Conservation (phyloP, 2,888 invertebrate species). For the Thymelicus sylvestris region DNA sequence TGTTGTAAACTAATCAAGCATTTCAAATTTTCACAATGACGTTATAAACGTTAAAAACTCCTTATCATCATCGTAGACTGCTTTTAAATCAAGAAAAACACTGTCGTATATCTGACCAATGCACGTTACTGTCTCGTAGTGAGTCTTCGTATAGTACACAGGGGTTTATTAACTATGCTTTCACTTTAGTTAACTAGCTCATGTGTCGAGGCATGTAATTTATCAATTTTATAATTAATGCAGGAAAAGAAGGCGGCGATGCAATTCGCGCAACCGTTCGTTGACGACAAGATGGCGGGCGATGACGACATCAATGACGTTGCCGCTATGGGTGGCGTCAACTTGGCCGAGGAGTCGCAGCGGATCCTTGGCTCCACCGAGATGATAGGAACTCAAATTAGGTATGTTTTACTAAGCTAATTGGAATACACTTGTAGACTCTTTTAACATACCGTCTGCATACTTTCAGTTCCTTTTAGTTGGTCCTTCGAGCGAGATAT, state of each 20-base stretch:
- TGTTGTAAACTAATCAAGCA: too few species aligned
- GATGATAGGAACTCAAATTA: conserved; percentile 94
- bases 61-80: too few species aligned
- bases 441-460: too few species aligned
- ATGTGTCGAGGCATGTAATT: not conserved
- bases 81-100: too few species aligned
- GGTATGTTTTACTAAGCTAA: conserved; percentile 82
- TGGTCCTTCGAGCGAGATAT: too few species aligned
- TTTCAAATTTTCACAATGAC: too few species aligned
- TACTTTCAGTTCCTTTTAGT: too few species aligned
- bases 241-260: conserved; percentile 86
- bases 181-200: too few species aligned
- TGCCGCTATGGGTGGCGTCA: conserved; percentile 99
- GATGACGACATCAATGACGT: conserved; percentile 99
- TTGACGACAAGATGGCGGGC: conserved; percentile 86
- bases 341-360: conserved; percentile 97
- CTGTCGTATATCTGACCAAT: too few species aligned
- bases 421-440: too few species aligned
- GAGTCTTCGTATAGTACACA: too few species aligned
- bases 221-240: not conserved
- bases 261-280: conserved; percentile 64
- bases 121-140: not conserved
- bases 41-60: too few species aligned
- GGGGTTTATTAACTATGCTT: not conserved
- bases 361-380: conserved; percentile 96